Base-by-base conservation (phyloP, 1,140 invertebrate species). In the Aphelinus atriplicis region DNA sequence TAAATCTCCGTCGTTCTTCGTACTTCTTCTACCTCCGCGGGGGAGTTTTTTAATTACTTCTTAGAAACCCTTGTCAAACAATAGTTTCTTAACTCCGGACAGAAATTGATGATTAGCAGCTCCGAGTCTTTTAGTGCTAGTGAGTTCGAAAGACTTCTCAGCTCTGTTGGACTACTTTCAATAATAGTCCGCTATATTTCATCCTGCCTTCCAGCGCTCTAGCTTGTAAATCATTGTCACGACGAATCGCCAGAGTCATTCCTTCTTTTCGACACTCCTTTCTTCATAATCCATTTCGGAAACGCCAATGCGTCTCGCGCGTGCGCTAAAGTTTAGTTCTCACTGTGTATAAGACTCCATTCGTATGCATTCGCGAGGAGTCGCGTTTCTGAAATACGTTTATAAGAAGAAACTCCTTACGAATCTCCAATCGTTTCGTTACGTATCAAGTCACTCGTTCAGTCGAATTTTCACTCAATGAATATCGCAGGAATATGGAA, bases 81-180 rank as follows among this genome's bases (percentile, higher is more conserved):
- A 10, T 5, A 7, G 10, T 10, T 3, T 57, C 10, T 57, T n/a
- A 3, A 10, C 26, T 26, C 1, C 51, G 43, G 56, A 60, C 56
- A 60, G 67, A 69, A 60, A 60, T 46, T 50, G 67, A 69, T 69
- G 67, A 69, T 69, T 69, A 69, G 67, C 67, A 69, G 46, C 0
- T 46, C 2, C 46, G 43, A 43, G 6, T 48, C 62, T 46, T 26
- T 26, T 26, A 26, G 26, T 26, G 26, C 26, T 26, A 26, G 26
- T 55, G 42, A 67, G 57, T 58, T 26, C 60, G 56, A 69, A 69
- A 69, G 67, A 69, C 60, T 43, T 26, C 67, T 7, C 7, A 43
- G 56, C 26, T 26, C 26, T 26, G 26, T 26, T 26, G 26, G 26
- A 26, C 51, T 69, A 69, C 67, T 69, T 69, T 69, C 57, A 69